Evolutionary conservation across 2,113 vertebrate genomes (phyloP), one percentile per base, ranked within the genome.

Genomic region (Dascyllus trimaculatus): DNA sequence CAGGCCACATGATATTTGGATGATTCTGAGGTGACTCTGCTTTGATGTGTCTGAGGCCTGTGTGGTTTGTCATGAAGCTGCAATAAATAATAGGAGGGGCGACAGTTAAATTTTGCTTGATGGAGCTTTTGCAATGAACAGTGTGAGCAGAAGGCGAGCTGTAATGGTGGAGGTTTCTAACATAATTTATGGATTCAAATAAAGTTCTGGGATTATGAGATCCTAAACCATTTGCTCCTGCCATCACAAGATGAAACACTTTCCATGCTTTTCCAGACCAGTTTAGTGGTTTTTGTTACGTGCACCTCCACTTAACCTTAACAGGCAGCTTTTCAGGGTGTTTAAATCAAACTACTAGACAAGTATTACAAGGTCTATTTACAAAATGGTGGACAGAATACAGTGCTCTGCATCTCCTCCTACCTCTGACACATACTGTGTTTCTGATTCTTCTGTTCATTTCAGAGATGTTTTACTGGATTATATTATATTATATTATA

Each of bases 111-210:
- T 67, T 78, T 11, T 62, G 46, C 56, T 17, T 57, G 53, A 66
- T 67, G 56, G 56, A 70, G 21, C 32, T 80, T 80, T 61, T 61
- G 46, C 68, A 24, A n/a, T 52, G 4, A 58, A 58, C 14, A 38
- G 52, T 71, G 17, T 43, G 26, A 54, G 38, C 38, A 80, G 58
- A 73, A 38, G 4, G 14, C 14, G 2, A 29, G 0, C 26, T 49
- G 4, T 74, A 15, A 52, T 40, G 13, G 52, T 1, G 0, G 9
- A 15, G 58, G 3, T 67, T 58, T 43, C 43, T 11, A 14, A 73
- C 32, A 35, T 38, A 45, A 73, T 74, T 65, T 71, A 84, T 59
- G 24, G 52, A 54, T 64, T 76, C 25, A 67, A 78, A 75, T 78
- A 78, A 80, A 65, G 40, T 73, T 26, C 51, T 22, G 7, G 56